These are phyloP conservation scores for Rhizomys pruinosus DNA, from an alignment of 2,113 vertebrate species.

Conservation along the genomic window DNA sequence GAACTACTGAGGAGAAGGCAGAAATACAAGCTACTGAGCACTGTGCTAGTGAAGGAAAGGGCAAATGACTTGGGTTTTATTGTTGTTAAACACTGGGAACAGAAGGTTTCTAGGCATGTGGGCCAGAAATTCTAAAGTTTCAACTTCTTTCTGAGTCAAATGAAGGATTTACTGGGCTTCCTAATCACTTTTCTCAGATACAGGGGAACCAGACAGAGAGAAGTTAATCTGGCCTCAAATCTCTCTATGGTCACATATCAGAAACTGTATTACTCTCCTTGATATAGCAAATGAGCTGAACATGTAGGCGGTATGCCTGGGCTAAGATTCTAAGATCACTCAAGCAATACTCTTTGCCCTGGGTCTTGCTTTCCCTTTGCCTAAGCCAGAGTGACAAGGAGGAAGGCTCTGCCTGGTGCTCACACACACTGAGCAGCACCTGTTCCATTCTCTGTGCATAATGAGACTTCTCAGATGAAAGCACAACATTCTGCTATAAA, in stretches of 20 bases:
- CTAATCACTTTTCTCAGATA: neutral
- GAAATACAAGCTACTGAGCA: accelerated
- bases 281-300: accelerated
- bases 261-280: neutral
- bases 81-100: accelerated
- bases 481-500: constrained; percentile 1
- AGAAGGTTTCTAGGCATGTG: accelerated
- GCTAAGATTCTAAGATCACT: neutral
- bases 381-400: neutral
- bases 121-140: neutral
- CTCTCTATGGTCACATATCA: neutral
- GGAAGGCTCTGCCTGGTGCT: neutral
- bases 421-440: constrained; percentile 19
- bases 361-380: neutral
- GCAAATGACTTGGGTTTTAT: neutral
- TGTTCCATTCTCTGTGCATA: constrained; percentile 29
- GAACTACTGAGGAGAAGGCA: neutral
- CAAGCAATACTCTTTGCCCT: neutral
- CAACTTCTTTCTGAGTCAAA: neutral
- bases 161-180: accelerated
- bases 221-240: neutral
- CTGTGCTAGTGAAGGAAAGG: neutral
- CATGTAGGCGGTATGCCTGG: no score
- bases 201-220: accelerated
- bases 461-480: constrained; percentile 23